A percentile compares a stretch with the other conserved stretches of the same genome.
Evolutionary conservation across 2,113 vertebrate genomes (phyloP).

Genomic region (Protobothrops flavoviridis): DNA sequence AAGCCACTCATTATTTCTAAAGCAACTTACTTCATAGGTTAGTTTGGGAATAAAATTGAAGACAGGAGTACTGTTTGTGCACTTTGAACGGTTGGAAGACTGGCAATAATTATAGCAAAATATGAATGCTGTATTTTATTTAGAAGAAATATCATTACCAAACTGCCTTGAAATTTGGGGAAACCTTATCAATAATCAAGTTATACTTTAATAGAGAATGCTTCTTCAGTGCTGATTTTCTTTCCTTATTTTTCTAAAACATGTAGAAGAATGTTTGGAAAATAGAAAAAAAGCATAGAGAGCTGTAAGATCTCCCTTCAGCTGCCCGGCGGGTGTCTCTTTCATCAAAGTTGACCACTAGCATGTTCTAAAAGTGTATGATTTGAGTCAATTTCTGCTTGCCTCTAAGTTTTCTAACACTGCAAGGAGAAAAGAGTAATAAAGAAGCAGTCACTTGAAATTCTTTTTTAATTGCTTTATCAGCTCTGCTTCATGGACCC

Average conservation of each 20-base stretch:
- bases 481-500: not conserved
- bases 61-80: not conserved
- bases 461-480: not conserved
- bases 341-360: not conserved
- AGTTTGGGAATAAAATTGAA: not conserved
- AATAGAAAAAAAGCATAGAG: not conserved
- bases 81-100: not conserved
- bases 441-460: not conserved
- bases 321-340: not conserved
- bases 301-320: not conserved
- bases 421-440: not conserved
- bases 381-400: not conserved
- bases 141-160: not conserved
- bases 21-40: not conserved
- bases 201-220: not conserved
- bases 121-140: not conserved
- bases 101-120: not conserved
- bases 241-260: not conserved
- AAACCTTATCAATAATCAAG: not conserved
- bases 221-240: not conserved
- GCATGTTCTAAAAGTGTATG: not conserved
- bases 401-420: not conserved
- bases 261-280: not conserved
- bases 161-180: not conserved
- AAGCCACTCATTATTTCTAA: not conserved